Base-by-base conservation (phyloP, 2,888 invertebrate species). In the Rhabditoides inermis region DNA sequence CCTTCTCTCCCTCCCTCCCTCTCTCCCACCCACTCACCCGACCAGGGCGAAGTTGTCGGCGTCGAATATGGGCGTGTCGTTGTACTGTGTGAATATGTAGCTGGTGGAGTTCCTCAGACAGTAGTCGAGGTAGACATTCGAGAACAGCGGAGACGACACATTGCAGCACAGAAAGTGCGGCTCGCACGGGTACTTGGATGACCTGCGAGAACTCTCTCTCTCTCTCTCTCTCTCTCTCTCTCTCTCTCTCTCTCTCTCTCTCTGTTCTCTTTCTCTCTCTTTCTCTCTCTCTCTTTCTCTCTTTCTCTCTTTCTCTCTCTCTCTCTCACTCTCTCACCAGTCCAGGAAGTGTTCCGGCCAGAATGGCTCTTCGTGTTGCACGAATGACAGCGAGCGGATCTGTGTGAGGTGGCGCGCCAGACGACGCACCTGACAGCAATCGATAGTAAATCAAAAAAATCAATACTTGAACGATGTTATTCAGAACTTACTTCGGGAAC, bases 11-110 rank as follows among this genome's bases (percentile, higher is more conserved):
- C 47, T 54, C 39, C 46, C 44, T 54, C 53, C 47, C 47, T 49
- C 45, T 35, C 35, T 20, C 27, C 23, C 39, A n/a, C 35, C 25
- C 23, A 35, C 27, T 36, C 45, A 25, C 40, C 44, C 73, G 25
- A 73, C 60, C 15, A 73, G 51, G 23, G 64, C 63, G 26, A 68
- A 68, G 28, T 69, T 60, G 27, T 69, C 39, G 45, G 61, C 60
- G 51, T 73, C 71, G 56, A 72, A 73, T 27, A 73, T 67, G 25
- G 73, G 72, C 12, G 73, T 73, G 59, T 73, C 73, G 51, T 73
- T 73, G 63, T 72, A 73, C 25, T 67, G 60, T 15, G 73, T 74
- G 35, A 58, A 45, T 2, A 73, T 58, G 46, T 65, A 65, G 1
- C 64, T 58, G 1, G 73, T 73, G 7, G 73, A 73, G 27, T 73